Base-by-base conservation (phyloP, 2,797 vertebrate species). In the Ispidina picta region DNA sequence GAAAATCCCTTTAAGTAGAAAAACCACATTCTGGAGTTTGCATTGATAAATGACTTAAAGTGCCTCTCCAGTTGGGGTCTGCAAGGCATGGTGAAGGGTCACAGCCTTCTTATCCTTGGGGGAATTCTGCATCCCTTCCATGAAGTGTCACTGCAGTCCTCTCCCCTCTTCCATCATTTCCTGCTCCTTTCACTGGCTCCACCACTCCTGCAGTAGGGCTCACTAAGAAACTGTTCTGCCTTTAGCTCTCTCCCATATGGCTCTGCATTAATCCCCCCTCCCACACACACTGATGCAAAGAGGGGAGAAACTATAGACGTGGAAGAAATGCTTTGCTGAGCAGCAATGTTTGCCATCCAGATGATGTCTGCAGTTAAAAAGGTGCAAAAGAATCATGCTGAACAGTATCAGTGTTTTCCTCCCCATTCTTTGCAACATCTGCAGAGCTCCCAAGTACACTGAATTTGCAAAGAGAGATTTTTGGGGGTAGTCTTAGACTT, bases 151-250 rank as follows among this genome's bases (percentile, higher is more conserved):
- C 1, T 35, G 65, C 54, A 90, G 64, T 43, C 33, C 46, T 51
- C 60, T 73, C 78, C 83, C 90, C 80, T 79, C 90, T 90, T 93
- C 83, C 95, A 84, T 73, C n/a, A 15, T 43, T 88, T 84, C 74
- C 86, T 76, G 60, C 74, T 94, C 64, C 25, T 68, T 86, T 59
- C n/a, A 35, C 91, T 75, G 31, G 35, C 66, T 83, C 43, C 55
- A 16, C 11, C 7, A 29, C 33, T 94, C 46, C 33, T 4, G 49
- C 82, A 86, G 90, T 70, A 49, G 9, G 7, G 75, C 78, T 94
- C 54, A 12, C 68, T 31, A 18, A 64, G 80, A 77, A 84, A 69
- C 59, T 56, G 55, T 39, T 74, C 65, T 72, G 84, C 10, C 0
- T 1, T 29, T 81, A 88, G 87, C 83, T 89, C 80, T 66, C 70